A percentile compares a stretch with the other conserved stretches of the same genome.
phyloP scores from a whole-genome alignment of 2,113 vertebrate genomes.

The Marmota flaviventris region DNA sequence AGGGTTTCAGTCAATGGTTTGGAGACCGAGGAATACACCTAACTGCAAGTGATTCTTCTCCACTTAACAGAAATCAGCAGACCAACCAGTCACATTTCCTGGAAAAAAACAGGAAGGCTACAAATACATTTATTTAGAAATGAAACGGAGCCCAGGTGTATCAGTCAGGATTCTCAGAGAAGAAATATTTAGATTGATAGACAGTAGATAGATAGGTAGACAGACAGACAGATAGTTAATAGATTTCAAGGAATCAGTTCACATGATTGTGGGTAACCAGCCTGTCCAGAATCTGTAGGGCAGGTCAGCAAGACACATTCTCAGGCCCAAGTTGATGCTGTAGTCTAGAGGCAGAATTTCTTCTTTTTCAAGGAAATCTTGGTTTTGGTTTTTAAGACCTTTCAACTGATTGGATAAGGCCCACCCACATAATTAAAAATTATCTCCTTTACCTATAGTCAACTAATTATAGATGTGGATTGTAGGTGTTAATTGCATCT shows the following conservation, averaged over 20 bases:
- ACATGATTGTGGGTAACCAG: not conserved
- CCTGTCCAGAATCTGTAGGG: not conserved
- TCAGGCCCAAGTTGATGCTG: too few relatives aligned
- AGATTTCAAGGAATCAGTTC: not conserved
- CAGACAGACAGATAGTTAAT: not conserved
- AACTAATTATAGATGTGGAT: not conserved
- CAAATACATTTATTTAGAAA: not conserved
- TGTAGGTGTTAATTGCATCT: not conserved
- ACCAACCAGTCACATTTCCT: slow-evolving; percentile 13
- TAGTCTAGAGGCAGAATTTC: not conserved
- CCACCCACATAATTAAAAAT: slow-evolving; percentile 27
- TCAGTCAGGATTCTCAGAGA: slow-evolving; percentile 3
- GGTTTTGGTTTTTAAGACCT: not conserved
- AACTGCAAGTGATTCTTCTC: not conserved
- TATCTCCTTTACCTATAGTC: slow-evolving; percentile 16
- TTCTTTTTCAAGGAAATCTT: not conserved
- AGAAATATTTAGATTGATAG: not conserved
- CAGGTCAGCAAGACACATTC: not conserved
- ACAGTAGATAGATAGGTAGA: not conserved
- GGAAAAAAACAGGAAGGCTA: not conserved
- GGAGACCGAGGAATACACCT: not conserved
- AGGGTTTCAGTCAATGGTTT: not conserved
- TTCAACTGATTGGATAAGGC: slow-evolving; percentile 55
- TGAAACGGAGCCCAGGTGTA: not conserved
- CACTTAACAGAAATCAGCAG: not conserved